Evolutionary conservation across 2,888 invertebrate genomes (phyloP), one percentile per base, ranked within the genome.

Genomic region (Drosophila neutralis): DNA sequence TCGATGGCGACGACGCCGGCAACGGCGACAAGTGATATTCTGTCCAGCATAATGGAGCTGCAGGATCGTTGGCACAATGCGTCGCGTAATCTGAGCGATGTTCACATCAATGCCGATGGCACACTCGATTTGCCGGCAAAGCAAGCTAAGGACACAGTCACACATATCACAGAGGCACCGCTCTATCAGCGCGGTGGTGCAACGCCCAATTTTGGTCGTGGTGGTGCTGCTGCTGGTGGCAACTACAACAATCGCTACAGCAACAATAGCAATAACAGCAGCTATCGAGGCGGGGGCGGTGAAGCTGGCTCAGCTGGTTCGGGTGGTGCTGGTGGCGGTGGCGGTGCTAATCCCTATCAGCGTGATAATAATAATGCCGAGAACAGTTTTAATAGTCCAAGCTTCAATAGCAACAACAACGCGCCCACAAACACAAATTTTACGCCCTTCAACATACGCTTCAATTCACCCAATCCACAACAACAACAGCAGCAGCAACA

Each of bases 11-110:
- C 33, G 10, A 8, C 10, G 29, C 29, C 61, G n/a, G 48, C 73
- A n/a, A 93, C 94, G 13, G 93, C 94, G 8, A 45, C 73, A 0
- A 73, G 64, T 27, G 96, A 97, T 92, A 86, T 97, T 11, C 93
- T 97, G 7, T 95, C 95, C 36, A 95, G 94, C 83, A 97, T 97
- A 79, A 93, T 97, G 84, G 95, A 95, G 75, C 94, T 95, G 79
- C 97, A 97, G 91, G 94, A 95, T 58, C 94, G 95, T 69, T 94
- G 96, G 93, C 96, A 96, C 90, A 95, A 95, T 8, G 95, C 94
- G 73, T 94, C 95, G 56, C 94, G 91, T 4, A 90, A 95, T 31
- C 92, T 95, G 4, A 93, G 95, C 10, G 94, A 95, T 51, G 94
- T 94, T 3, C 89, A 76, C 35, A 92, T 93, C 21, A 89, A 86